These are phyloP conservation scores for Myanophis thanlyinensis DNA, from an alignment of 2,113 vertebrate species.

Conservation along the genomic window DNA sequence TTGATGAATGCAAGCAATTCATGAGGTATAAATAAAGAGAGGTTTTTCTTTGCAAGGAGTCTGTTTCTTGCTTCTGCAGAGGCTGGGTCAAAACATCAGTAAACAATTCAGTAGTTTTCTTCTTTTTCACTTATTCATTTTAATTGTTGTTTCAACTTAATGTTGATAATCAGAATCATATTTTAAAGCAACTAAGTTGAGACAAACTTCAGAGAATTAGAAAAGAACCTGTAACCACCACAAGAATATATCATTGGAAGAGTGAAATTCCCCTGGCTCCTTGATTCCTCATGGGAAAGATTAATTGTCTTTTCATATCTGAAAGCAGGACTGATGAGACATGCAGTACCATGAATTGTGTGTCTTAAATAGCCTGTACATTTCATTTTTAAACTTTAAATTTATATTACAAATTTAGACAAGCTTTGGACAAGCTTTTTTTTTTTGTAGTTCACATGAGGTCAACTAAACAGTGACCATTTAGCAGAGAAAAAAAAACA, in stretches of 20 bases:
- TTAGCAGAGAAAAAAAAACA: neutral
- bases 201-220: neutral
- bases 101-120: neutral
- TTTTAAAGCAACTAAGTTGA: neutral
- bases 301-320: neutral
- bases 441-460: neutral
- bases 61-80: no score
- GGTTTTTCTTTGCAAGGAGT: no score
- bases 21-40: no score
- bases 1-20: no score
- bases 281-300: neutral
- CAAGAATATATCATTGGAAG: neutral
- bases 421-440: neutral
- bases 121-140: neutral
- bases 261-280: neutral
- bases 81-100: no score
- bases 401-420: neutral
- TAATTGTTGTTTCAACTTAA: neutral
- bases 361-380: neutral
- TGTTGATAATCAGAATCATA: neutral
- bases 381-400: neutral
- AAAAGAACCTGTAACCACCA: neutral
- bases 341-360: neutral
- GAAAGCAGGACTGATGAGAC: neutral
- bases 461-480: neutral